Conservation (phyloP, 2,797 vertebrate species). For the Falco peregrinus region DNA sequence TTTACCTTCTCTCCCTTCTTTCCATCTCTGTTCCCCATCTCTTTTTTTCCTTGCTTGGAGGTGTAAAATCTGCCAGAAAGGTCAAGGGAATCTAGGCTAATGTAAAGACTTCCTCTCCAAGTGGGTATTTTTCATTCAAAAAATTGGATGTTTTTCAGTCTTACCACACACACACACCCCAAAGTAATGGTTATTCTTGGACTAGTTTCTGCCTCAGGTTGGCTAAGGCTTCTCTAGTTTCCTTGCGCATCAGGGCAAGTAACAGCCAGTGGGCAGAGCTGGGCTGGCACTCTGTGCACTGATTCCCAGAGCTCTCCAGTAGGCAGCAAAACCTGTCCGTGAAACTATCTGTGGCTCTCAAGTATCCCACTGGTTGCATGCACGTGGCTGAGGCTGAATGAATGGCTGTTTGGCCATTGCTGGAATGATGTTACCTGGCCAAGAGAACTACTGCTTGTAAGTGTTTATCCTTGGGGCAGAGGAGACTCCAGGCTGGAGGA, state of each 20-base stretch:
- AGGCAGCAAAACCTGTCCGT: not conserved
- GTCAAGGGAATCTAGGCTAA: not conserved
- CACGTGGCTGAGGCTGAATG: not conserved
- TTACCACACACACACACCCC: not conserved
- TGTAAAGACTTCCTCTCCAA: not conserved
- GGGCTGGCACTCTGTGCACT: not conserved
- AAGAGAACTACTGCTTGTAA: not conserved
- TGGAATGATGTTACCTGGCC: accelerated
- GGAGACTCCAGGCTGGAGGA: not conserved
- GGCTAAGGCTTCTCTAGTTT: not conserved
- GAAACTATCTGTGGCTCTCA: not conserved
- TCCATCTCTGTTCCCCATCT: not conserved
- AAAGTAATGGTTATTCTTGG: not conserved
- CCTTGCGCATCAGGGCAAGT: not conserved
- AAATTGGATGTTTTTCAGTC: not conserved
- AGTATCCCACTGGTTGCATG: not conserved
- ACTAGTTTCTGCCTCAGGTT: not conserved
- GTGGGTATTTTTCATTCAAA: not conserved
- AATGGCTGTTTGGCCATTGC: not conserved
- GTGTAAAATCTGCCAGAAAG: not conserved
- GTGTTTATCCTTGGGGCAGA: not conserved
- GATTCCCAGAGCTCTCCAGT: not conserved
- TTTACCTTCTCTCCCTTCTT: not conserved
- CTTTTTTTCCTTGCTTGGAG: not conserved
- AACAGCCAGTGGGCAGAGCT: not conserved